Conservation (phyloP, 64 coral and sea anemone genomes). For the Montipora cactus region DNA sequence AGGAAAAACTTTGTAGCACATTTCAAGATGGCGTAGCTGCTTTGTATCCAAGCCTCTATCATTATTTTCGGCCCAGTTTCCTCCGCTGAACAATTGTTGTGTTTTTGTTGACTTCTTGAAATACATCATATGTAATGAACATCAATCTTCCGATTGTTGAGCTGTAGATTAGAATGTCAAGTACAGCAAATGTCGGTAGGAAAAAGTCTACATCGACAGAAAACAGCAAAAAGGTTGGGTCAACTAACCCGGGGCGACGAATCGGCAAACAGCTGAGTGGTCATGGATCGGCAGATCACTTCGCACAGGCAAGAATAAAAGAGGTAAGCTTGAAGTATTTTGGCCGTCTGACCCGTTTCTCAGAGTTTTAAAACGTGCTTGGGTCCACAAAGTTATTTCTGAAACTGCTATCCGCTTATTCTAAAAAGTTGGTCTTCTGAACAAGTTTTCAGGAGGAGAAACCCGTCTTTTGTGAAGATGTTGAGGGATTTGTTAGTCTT, state of each 20-base stretch:
- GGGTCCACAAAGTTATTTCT: no score
- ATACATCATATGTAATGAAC: background rate
- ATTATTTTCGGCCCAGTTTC: background rate
- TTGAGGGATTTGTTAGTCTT: no score
- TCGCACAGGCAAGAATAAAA: constrained; percentile 29
- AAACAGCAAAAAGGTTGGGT: background rate
- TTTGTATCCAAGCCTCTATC: constrained; percentile 22
- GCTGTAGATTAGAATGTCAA: background rate
- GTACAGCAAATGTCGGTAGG: background rate
- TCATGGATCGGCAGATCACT: background rate
- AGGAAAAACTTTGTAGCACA: background rate
- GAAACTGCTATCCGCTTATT: no score
- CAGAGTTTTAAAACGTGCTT: no score
- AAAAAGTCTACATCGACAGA: constrained; percentile 13
- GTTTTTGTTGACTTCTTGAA: background rate
- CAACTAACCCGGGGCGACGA: background rate
- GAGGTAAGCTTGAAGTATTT: background rate
- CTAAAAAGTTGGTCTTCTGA: no score
- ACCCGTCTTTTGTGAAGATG: no score
- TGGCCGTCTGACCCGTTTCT: background rate
- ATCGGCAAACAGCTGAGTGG: background rate
- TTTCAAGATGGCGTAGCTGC: constrained; percentile 13
- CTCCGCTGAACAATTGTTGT: background rate
- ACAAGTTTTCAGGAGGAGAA: no score
- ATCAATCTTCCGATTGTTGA: background rate